Conservation (phyloP, 2,113 vertebrate species). For the Poicephalus gulielmi region DNA sequence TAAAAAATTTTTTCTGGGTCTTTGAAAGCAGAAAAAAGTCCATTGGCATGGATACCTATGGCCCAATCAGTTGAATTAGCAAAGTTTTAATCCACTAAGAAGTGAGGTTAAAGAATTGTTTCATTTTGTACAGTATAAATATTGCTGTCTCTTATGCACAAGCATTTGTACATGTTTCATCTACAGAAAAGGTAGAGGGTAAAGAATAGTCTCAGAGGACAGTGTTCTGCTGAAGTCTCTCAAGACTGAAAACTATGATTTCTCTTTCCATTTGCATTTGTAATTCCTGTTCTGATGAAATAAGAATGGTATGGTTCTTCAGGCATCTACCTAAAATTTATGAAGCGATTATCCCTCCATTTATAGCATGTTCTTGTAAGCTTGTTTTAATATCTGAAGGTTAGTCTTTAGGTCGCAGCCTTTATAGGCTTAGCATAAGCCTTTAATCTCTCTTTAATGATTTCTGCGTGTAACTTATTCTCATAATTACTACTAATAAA, state of each 20-base stretch:
- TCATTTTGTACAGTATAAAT: background rate
- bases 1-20: background rate
- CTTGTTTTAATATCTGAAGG: background rate
- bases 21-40: background rate
- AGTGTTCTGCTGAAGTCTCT: background rate
- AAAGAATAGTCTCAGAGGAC: background rate
- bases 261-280: background rate
- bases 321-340: background rate
- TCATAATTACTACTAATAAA: constrained; percentile 39
- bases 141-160: background rate
- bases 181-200: background rate
- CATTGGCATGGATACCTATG: background rate
- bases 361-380: background rate
- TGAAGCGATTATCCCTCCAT: background rate
- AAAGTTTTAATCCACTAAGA: background rate
- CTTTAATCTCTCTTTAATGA: constrained; percentile 35
- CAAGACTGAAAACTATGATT: background rate
- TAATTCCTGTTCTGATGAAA: background rate
- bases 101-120: background rate
- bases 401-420: background rate
- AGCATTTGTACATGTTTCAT: background rate
- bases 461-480: constrained; percentile 11
- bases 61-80: background rate
- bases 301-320: background rate
- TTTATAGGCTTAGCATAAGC: background rate